phyloP scores from a whole-genome alignment of 2,113 vertebrate species.

The Leucopternis melanops region DNA sequence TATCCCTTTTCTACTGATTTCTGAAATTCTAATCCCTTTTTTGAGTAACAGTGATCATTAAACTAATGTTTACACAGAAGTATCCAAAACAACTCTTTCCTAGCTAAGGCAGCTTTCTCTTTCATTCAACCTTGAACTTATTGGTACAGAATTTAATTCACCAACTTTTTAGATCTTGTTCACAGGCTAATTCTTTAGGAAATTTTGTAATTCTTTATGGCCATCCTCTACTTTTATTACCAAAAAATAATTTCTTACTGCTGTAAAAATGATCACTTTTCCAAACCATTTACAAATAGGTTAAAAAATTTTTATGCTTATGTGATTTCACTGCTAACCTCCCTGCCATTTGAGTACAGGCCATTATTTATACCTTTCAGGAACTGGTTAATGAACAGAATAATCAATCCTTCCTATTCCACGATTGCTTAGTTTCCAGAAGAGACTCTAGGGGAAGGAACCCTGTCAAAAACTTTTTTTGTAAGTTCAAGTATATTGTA shows the following conservation, averaged over 20 bases:
- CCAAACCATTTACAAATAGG: not conserved
- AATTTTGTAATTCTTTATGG: not conserved
- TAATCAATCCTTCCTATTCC: not conserved
- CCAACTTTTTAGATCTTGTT: not conserved
- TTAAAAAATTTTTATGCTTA: not conserved
- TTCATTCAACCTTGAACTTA: not conserved
- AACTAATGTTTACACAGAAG: not conserved
- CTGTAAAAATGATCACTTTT: accelerated
- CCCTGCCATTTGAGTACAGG: not conserved
- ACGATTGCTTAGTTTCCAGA: accelerated
- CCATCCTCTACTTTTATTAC: not conserved
- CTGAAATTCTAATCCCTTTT: not conserved
- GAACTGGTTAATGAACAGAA: not conserved
- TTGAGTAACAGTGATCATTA: not conserved
- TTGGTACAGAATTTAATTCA: not conserved
- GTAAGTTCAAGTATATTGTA: not conserved
- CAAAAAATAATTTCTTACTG: not conserved
- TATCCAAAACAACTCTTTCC: not conserved
- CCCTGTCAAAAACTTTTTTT: accelerated
- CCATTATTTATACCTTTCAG: not conserved
- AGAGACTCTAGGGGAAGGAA: not conserved
- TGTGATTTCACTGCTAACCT: not conserved
- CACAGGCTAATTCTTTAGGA: not conserved
- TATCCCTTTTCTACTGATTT: not conserved
- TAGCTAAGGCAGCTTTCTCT: not conserved